These are phyloP conservation scores for Cirrhinus molitorella DNA, from an alignment of 2,797 vertebrate genomes.

Conservation along the genomic window DNA sequence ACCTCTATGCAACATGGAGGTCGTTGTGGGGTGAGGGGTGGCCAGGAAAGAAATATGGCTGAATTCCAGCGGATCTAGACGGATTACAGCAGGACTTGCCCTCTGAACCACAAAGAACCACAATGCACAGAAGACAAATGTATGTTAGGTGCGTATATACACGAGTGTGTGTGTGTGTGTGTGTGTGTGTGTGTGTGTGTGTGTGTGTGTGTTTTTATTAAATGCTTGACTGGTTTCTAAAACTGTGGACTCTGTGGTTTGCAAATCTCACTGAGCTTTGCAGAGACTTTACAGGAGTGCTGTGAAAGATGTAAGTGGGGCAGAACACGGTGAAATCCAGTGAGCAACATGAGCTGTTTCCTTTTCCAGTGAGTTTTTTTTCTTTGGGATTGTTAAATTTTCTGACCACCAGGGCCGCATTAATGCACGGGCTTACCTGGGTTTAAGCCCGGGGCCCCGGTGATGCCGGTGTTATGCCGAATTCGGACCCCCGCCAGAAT, in stretches of 20 bases:
- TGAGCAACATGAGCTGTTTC: constrained; percentile 48
- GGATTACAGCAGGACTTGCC: constrained; percentile 36
- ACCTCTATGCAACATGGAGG: constrained; percentile 11
- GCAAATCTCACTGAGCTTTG: constrained; percentile 23
- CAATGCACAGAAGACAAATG: constrained; percentile 43
- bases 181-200: too few species aligned
- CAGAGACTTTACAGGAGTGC: constrained; percentile 16
- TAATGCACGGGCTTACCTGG: too few species aligned
- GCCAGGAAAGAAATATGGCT: constrained; percentile 11
- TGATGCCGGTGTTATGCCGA: too few species aligned
- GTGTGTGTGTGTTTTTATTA: constrained; percentile 36
- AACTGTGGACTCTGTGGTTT: constrained; percentile 22
- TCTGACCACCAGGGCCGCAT: too few species aligned
- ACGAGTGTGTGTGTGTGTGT: too few species aligned
- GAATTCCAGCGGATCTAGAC: constrained; percentile 37
- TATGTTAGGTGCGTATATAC: constrained; percentile 24
- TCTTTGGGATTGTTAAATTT: constrained; percentile 37
- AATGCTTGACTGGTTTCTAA: constrained; percentile 35
- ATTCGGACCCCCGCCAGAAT: too few species aligned
- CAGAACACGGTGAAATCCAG: constrained; percentile 43
- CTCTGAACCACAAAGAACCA: constrained; percentile 41
- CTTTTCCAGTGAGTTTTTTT: constrained; percentile 33
- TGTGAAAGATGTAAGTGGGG: constrained; percentile 29
- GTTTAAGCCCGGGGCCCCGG: too few species aligned
- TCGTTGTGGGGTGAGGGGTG: constrained; percentile 9